These are phyloP conservation scores for Tympanoctomys barrerae DNA, from an alignment of 2,797 vertebrate genomes.

Conservation along the genomic window DNA sequence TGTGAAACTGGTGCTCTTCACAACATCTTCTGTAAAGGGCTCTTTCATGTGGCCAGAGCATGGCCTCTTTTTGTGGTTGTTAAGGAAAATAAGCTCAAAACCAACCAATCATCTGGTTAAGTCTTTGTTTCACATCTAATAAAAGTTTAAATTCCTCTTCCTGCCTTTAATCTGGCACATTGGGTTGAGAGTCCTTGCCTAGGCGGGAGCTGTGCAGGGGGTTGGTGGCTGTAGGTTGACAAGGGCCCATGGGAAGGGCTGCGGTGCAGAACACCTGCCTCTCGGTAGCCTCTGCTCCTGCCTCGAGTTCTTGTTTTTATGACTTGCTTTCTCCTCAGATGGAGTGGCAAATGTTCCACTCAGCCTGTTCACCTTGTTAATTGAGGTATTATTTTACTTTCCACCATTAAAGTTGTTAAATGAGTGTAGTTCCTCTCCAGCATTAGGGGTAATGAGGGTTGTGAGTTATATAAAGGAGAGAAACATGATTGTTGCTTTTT, in stretches of 20 bases:
- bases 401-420: conserved; percentile 4
- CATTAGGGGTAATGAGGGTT: background rate
- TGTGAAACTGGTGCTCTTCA: conserved; percentile 87
- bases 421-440: background rate
- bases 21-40: conserved; percentile 82
- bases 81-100: background rate
- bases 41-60: background rate
- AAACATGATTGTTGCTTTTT: background rate
- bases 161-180: background rate
- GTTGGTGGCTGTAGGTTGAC: background rate
- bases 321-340: background rate
- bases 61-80: background rate
- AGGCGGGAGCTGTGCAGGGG: fast-evolving
- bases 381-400: conserved; percentile 49
- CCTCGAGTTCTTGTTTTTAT: background rate
- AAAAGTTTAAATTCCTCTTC: conserved; percentile 11
- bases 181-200: background rate
- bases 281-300: background rate
- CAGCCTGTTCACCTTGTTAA: background rate
- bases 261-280: fast-evolving
- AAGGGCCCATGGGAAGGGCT: fast-evolving
- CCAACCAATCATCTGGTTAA: background rate
- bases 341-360: background rate
- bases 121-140: background rate
- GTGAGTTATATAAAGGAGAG: conserved; percentile 28